phyloP scores from a whole-genome alignment of 2,888 invertebrate species.

The Volucella zonaria region DNA sequence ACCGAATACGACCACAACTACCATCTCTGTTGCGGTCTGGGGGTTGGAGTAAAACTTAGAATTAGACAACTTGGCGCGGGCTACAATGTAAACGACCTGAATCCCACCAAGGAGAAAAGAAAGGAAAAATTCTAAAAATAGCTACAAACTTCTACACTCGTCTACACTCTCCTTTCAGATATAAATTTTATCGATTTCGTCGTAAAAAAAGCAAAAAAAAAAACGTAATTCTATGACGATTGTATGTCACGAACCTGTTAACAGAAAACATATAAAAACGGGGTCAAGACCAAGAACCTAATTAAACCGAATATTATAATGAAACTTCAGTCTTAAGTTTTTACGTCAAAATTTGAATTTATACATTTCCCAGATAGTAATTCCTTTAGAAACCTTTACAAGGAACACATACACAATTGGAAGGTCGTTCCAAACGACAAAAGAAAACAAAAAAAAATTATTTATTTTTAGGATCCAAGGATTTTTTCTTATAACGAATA shows the following conservation, averaged over 20 bases:
- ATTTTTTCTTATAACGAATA: background rate
- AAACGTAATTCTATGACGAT: background rate
- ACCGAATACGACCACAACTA: too few species aligned
- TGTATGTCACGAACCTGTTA: constrained; percentile 32
- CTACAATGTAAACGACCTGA: constrained; percentile 48
- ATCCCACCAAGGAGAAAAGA: constrained; percentile 15
- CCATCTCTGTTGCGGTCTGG: too few species aligned
- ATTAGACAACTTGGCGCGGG: constrained; percentile 51
- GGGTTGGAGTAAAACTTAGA: constrained; percentile 2
- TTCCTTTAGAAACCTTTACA: too few species aligned
- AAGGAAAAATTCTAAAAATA: constrained; percentile 32
- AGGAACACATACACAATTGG: background rate
- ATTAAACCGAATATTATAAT: constrained; percentile 11
- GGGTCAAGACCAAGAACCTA: constrained; percentile 48
- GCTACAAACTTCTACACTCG: background rate
- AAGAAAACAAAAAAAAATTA: background rate
- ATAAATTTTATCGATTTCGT: constrained; percentile 45
- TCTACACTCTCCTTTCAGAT: constrained; percentile 13
- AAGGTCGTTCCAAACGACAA: too few species aligned
- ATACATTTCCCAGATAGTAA: too few species aligned
- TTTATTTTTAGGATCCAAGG: too few species aligned
- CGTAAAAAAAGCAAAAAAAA: constrained; percentile 13
- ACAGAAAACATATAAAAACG: background rate
- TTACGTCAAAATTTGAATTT: background rate
- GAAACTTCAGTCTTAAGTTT: background rate